These are phyloP conservation scores for Gymnopithys bicolor DNA, from an alignment of 2,797 vertebrate species.

Conservation along the genomic window DNA sequence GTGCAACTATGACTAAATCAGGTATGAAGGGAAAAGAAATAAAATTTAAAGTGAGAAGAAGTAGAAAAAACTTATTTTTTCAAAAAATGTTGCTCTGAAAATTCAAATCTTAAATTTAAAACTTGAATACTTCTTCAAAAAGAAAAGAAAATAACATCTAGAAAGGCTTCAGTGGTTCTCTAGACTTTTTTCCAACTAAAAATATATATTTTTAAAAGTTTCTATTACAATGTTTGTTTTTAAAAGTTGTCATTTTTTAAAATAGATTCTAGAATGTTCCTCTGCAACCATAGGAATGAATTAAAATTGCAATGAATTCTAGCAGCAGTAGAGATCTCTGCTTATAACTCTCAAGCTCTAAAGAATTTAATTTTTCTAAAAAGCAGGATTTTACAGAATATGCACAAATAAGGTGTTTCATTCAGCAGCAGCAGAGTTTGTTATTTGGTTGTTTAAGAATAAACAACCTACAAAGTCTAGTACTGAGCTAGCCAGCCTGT, in stretches of 20 bases:
- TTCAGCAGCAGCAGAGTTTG: background rate
- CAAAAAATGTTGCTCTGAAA: background rate
- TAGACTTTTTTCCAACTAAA: background rate
- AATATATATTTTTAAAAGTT: background rate
- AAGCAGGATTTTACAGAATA: background rate
- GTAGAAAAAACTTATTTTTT: background rate
- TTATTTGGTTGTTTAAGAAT: background rate
- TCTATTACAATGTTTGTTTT: background rate
- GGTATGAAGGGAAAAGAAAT: background rate
- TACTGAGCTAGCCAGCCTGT: background rate
- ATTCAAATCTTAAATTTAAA: background rate
- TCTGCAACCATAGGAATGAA: background rate
- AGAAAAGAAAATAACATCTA: background rate
- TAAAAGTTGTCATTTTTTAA: background rate
- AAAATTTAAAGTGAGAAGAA: background rate
- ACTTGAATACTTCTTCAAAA: fast-evolving
- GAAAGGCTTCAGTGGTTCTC: background rate
- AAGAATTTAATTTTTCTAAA: background rate
- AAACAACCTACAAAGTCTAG: background rate
- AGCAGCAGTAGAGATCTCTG: background rate
- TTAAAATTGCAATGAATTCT: background rate
- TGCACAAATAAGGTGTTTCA: background rate
- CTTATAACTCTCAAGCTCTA: background rate
- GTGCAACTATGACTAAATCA: background rate
- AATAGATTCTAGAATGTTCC: background rate